phyloP scores from a whole-genome alignment of 2,888 invertebrate genomes.

The Microdon myrmicae region DNA sequence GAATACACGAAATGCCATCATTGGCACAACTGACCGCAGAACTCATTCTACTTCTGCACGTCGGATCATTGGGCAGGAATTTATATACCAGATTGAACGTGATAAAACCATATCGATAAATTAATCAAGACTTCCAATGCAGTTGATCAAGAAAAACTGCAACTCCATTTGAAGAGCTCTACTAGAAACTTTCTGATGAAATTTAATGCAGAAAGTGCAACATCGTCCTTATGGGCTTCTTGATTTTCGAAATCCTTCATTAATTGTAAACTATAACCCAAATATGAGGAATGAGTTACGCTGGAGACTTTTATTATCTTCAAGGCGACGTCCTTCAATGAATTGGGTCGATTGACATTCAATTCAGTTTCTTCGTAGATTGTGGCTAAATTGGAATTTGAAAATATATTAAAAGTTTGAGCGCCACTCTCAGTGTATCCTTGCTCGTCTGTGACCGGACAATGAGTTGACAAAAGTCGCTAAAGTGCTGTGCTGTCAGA shows the following conservation, averaged over 20 bases:
- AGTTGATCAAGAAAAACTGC: conserved; percentile 8
- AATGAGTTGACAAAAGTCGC: background rate
- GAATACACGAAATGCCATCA: too few relatives aligned
- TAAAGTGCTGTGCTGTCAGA: too few relatives aligned
- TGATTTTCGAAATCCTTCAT: background rate
- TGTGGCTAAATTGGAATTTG: background rate
- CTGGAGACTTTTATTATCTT: conserved; percentile 11
- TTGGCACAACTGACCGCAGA: too few relatives aligned
- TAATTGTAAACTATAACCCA: conserved; percentile 16
- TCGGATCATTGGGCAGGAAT: too few relatives aligned
- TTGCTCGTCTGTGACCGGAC: background rate
- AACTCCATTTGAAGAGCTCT: conserved; percentile 5
- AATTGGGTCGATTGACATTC: conserved; percentile 19
- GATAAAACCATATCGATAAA: conserved; percentile 10
- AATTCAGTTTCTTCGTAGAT: conserved; percentile 5
- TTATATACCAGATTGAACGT: too few relatives aligned
- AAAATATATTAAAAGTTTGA: too few relatives aligned
- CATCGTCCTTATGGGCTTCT: background rate
- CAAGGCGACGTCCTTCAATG: conserved; percentile 6
- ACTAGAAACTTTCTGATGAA: background rate
- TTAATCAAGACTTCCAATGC: conserved; percentile 13
- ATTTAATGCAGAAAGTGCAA: conserved; percentile 7
- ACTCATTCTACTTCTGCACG: too few relatives aligned
- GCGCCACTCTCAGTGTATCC: background rate
- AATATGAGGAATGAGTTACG: conserved; percentile 14